These are phyloP conservation scores for Gari tellinella DNA, from an alignment of 2,888 invertebrate genomes.

Conservation along the genomic window DNA sequence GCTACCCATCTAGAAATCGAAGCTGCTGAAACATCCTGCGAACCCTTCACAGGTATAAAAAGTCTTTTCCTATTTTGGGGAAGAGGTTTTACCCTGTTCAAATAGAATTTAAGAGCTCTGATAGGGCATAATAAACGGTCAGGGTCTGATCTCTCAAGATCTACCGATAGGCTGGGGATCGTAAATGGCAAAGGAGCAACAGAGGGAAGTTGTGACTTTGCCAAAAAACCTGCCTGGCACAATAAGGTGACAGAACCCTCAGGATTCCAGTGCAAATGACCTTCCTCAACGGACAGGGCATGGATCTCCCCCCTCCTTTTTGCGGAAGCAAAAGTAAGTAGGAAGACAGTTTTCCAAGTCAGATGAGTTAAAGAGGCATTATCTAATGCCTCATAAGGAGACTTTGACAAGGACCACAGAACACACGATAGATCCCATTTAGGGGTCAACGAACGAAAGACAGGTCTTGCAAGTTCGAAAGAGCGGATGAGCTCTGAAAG, in stretches of 20 bases:
- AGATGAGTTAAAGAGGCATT: too few relatives aligned
- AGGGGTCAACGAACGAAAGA: not conserved
- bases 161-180: not conserved
- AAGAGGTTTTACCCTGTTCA: not conserved
- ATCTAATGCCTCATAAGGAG: not conserved
- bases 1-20: not conserved
- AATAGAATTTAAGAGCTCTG: constrained; percentile 1
- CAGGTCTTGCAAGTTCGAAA: not conserved
- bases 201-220: not conserved
- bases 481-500: not conserved
- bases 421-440: constrained; percentile 11
- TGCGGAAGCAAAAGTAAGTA: not conserved
- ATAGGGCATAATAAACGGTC: not conserved
- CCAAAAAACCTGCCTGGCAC: not conserved
- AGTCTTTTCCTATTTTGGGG: not conserved
- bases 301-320: constrained; percentile 7
- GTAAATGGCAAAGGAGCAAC: not conserved
- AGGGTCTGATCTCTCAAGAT: not conserved
- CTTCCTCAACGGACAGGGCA: constrained; percentile 4
- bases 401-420: not conserved
- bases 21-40: not conserved
- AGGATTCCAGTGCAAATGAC: not conserved
- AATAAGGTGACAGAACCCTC: constrained; percentile 1
- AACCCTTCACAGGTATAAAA: not conserved
- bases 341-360: too few relatives aligned